phyloP scores from a whole-genome alignment of 2,888 invertebrate genomes.

The Gasteruption jaculator region DNA sequence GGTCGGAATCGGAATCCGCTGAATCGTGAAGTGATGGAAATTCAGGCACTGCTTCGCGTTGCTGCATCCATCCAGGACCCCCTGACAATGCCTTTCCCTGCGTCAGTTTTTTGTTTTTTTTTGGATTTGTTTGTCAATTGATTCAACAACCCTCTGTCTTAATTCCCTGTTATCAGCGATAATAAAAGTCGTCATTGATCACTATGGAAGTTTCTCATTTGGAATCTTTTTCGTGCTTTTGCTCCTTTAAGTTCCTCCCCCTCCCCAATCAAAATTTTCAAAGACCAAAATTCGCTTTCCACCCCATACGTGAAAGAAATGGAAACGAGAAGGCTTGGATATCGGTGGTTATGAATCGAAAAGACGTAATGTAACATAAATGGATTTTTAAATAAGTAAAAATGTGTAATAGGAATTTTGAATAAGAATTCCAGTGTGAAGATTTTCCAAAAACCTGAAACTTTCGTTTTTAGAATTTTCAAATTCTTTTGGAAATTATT shows the following conservation, averaged over 20 bases:
- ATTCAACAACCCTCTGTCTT: conserved; percentile 39
- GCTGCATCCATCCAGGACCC: conserved; percentile 52
- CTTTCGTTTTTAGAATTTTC: conserved; percentile 2
- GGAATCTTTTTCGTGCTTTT: conserved; percentile 8
- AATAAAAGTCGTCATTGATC: conserved; percentile 37
- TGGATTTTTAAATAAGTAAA: no score
- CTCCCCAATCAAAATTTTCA: no score
- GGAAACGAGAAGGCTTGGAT: no score
- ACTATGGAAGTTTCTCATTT: conserved; percentile 24
- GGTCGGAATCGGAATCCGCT: conserved; percentile 50
- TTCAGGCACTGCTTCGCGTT: conserved; percentile 52
- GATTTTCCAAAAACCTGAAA: no score
- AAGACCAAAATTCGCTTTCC: no score
- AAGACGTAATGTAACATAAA: no score
- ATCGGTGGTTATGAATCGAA: no score
- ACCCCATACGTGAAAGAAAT: no score
- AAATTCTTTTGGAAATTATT: conserved; percentile 12
- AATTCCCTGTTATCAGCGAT: conserved; percentile 36
- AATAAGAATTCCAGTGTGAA: no score
- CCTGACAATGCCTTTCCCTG: conserved; percentile 50
- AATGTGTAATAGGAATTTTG: no score
- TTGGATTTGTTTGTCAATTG: conserved; percentile 24
- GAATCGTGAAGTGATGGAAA: conserved; percentile 52
- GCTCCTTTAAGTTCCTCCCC: background rate
- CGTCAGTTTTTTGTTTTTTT: conserved; percentile 36